Evolutionary conservation across 2,113 vertebrate species (phyloP), one percentile per base, ranked within the genome.

Genomic region (Callipepla squamata): DNA sequence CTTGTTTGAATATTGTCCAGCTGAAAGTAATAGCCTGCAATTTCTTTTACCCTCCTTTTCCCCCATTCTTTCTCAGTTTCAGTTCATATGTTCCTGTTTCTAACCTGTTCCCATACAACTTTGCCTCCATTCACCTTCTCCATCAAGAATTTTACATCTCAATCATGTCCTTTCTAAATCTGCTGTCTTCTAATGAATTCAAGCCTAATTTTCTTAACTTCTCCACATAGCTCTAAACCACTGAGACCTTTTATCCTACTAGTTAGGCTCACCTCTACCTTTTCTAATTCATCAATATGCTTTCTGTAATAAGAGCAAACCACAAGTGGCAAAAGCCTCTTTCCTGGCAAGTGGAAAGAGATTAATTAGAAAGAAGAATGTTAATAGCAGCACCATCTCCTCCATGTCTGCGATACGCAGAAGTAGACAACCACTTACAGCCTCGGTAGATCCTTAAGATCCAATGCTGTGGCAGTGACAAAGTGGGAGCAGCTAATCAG

Each of bases 301-400:
- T 78, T 90, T 85, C 75, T 87, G 65, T 92, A 91, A 84, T 88
- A 91, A 89, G 89, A 96, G 87, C 85, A 96, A 94, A 92, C 45
- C 14, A 3, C 77, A 55, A 45, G 83, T 83, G 62, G 89, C 80
- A 91, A 89, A 93, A 89, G 32, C 55, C 75, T 94, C 70, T 84
- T 86, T 83, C 66, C 63, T 73, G 47, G 87, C 50, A 88, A 81
- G 58, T 10, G 11, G 45, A 55, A 72, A 53, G 61, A 94, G 44
- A 78, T 86, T 66, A 66, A 80, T 70, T 55, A 66, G 34, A 57
- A 77, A 78, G 75, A 75, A 81, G 32, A 82, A 85, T 68, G n/a
- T 12, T 87, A 76, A 58, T 36, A 42, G 51, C 53, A 66, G 63
- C 25, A 26, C 32, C 26, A 11, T 81, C 61, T 81, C 15, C 45